Evolutionary conservation across 30 jellyfish, hydroid and myxozoan species (phyloP), one percentile per base, ranked within the genome.

Genomic region (Aurelia aurita complex sp. Pacific): DNA sequence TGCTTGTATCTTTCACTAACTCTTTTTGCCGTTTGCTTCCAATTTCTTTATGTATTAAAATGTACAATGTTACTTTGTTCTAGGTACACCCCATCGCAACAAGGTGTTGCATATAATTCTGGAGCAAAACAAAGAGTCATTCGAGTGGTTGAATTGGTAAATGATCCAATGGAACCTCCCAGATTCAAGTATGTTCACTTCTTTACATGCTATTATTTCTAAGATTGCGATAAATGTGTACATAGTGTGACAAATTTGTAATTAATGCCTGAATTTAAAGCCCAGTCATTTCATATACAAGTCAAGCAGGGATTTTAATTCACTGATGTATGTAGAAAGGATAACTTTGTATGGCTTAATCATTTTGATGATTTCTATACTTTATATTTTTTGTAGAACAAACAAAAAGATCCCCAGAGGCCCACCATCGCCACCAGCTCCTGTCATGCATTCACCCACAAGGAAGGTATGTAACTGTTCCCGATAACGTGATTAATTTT

Each of bases 381-480:
- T 40, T 46, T 46, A 7, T 46, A 2, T 43, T 46, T 46, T 42
- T 64, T 66, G 53, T 35, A 90, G 97, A 66, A 96, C 98, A 55
- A 96, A 96, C 73, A 92, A 85, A 57, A 96, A 96, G 91, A 91
- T 96, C 35, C 99, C 99, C 13, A 87, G 98, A 68, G 98, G 98
- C 18, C 99, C 99, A 1, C 98, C 98, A 2, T 91, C 98, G 1
- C 99, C 99, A 15, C 99, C 99, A 2, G 99, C 99, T 2, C 99
- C 99, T 35, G 99, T 96, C 73, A 91, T 96, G 98, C 99, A 96
- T 71, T 96, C 99, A 51, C 99, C 99, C n/a, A 92, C 99, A 66
- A 75, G 99, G 80, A 96, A 96, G 96, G 97, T 97, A 17, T 46
- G 6, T 9, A 46, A 46, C 52, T 5, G 34, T n/a, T 1, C 17